These are phyloP conservation scores for Epizoanthus stellaris DNA, from an alignment of 92 coral and sea anemone genomes.

Conservation along the genomic window DNA sequence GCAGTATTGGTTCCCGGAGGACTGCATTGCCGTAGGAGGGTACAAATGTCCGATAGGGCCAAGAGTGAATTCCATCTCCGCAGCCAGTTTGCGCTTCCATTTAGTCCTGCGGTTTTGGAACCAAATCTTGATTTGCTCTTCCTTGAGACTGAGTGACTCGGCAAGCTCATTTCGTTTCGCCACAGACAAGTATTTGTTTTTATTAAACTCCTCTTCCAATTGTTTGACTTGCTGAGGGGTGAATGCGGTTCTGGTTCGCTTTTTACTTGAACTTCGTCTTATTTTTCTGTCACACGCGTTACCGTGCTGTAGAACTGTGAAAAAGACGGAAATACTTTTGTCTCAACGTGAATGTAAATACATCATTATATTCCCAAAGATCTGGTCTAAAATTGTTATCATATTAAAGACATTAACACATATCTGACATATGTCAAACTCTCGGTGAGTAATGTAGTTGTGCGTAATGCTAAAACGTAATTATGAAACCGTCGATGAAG, in stretches of 20 bases:
- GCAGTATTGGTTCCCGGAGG: constrained; percentile 10
- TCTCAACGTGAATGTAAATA: no score
- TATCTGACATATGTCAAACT: no score
- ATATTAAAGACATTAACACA: no score
- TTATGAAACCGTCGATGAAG: no score
- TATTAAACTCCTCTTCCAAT: constrained; percentile 62
- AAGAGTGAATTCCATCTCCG: constrained; percentile 57
- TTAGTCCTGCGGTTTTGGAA: constrained; percentile 69
- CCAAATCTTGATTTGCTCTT: constrained; percentile 67
- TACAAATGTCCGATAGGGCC: constrained; percentile 45
- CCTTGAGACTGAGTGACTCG: constrained; percentile 47
- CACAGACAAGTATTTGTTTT: constrained; percentile 56
- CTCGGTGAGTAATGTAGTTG: no score
- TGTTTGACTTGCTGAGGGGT: constrained; percentile 62
- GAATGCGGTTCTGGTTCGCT: constrained; percentile 63
- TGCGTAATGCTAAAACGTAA: no score
- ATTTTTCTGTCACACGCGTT: constrained; percentile 23
- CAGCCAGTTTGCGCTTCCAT: constrained; percentile 68
- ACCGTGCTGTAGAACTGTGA: constrained; percentile 34
- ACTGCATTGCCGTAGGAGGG: constrained; percentile 32
- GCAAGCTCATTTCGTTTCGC: constrained; percentile 63
- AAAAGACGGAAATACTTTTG: no score
- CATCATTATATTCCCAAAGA: no score
- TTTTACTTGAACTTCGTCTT: constrained; percentile 34
- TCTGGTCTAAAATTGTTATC: no score